Percentiles rank a stretch among this genome's conserved stretches.
Conservation (phyloP, 2,113 vertebrate species). For the Larimichthys crocea region DNA sequence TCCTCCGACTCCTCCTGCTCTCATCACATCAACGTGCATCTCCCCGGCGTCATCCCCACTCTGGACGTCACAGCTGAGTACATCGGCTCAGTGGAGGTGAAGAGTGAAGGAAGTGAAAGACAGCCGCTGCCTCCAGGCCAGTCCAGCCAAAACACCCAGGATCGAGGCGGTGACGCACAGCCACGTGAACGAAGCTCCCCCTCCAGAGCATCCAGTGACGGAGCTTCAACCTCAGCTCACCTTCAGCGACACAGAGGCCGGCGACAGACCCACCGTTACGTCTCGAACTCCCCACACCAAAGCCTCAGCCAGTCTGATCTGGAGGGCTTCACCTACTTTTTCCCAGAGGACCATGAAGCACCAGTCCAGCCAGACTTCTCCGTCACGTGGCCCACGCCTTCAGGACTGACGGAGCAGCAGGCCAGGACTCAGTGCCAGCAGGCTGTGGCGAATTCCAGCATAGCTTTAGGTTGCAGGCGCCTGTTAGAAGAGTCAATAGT, state of each 20-base stretch:
- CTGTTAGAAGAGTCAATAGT: slow-evolving; percentile 79
- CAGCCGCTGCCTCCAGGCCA: slow-evolving; percentile 5
- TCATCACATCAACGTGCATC: slow-evolving; percentile 67
- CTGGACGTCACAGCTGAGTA: slow-evolving; percentile 90
- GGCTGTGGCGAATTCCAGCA: slow-evolving; percentile 85
- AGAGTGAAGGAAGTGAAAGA: slow-evolving; percentile 18
- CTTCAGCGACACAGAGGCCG: slow-evolving; percentile 62
- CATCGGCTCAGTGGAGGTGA: slow-evolving; percentile 74
- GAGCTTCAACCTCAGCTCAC: slow-evolving; percentile 5
- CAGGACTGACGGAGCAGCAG: slow-evolving; percentile 82
- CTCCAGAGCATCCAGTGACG: background rate
- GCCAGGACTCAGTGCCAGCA: slow-evolving; percentile 81
- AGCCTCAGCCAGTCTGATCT: slow-evolving; percentile 84
- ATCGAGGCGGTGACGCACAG: background rate
- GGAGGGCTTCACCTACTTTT: slow-evolving; percentile 88
- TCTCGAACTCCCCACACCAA: slow-evolving; percentile 74
- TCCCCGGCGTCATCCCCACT: slow-evolving; percentile 86
- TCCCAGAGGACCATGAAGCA: slow-evolving; percentile 89
- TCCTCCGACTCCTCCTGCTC: slow-evolving; percentile 78
- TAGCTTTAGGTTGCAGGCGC: slow-evolving; percentile 81
- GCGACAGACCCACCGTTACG: slow-evolving; percentile 75
- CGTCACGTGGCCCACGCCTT: slow-evolving; percentile 88
- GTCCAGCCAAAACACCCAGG: slow-evolving; percentile 1
- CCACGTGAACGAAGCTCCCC: background rate
- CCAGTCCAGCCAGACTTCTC: slow-evolving; percentile 68